A percentile compares a stretch with the other conserved stretches of the same genome.
Evolutionary conservation across 1,140 invertebrate genomes (phyloP).

Genomic region (Ectropis grisescens): DNA sequence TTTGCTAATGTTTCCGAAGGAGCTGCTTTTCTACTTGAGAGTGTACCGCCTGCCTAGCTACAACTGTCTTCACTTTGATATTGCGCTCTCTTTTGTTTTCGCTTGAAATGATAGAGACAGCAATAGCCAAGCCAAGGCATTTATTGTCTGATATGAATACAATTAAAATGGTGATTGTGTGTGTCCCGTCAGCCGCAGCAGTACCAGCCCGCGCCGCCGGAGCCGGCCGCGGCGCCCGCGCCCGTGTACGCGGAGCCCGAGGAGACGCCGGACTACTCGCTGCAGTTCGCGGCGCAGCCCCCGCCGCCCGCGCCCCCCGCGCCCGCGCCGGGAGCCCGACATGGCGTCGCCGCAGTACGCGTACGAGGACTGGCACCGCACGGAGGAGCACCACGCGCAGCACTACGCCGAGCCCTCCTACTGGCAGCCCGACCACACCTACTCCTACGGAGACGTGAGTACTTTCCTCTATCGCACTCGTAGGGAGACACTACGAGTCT

Average conservation of each 20-base stretch:
- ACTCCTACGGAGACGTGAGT: constrained; percentile 29
- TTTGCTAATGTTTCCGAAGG: too few species aligned
- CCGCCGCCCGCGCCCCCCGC: constrained; percentile 2
- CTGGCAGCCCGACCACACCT: constrained; percentile 26
- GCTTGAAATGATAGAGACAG: too few species aligned
- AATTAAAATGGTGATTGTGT: too few species aligned
- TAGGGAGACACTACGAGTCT: too few species aligned
- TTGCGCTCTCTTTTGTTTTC: too few species aligned
- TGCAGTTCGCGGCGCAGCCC: constrained; percentile 2
- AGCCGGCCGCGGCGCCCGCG: neutral
- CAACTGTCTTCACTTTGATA: too few species aligned
- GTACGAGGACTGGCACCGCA: constrained; percentile 10
- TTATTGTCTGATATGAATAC: too few species aligned
- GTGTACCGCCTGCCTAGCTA: too few species aligned
- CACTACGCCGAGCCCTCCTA: constrained; percentile 30
- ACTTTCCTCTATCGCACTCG: neutral
- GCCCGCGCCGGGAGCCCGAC: constrained; percentile 1
- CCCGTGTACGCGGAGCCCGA: constrained; percentile 15
- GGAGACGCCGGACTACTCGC: constrained; percentile 17
- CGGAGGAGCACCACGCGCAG: constrained; percentile 18
- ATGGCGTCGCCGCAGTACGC: constrained; percentile 8
- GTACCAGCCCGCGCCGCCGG: constrained; percentile 8
- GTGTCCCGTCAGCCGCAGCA: constrained; percentile 15
- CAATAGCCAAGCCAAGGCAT: too few species aligned
- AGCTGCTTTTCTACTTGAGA: too few species aligned